phyloP scores from a whole-genome alignment of 2,113 vertebrate species.

The Alethe diademata region DNA sequence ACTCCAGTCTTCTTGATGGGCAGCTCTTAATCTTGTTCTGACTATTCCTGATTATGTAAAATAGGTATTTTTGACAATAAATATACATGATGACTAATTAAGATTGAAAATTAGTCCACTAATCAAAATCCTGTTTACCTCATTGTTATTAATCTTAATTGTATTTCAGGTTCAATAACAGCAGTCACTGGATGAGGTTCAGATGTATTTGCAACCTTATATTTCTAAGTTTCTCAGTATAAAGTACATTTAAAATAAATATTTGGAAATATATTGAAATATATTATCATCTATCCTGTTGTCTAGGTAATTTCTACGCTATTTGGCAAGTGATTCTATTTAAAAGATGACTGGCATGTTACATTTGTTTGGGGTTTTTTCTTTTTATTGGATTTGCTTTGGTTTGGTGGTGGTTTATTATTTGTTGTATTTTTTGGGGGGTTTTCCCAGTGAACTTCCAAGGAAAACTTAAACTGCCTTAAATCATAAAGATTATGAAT shows the following conservation, averaged over 20 bases:
- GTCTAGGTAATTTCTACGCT: background rate
- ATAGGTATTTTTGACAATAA: background rate
- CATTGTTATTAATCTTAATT: background rate
- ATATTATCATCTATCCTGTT: background rate
- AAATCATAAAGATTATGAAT: background rate
- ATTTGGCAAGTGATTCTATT: background rate
- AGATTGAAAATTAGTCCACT: background rate
- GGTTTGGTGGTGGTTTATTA: background rate
- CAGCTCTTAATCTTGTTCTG: background rate
- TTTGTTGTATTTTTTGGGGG: background rate
- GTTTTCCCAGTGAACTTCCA: background rate
- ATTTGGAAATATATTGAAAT: background rate
- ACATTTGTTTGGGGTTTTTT: accelerated
- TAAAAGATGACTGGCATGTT: background rate
- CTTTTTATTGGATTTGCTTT: background rate
- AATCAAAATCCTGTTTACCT: background rate
- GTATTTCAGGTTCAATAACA: background rate
- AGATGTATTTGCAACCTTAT: background rate
- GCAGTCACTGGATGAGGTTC: background rate
- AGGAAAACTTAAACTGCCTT: background rate
- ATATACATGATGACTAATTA: background rate
- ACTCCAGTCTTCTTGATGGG: background rate
- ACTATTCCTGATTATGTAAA: background rate
- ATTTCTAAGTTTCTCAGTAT: background rate
- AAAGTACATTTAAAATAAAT: background rate